Base-by-base conservation (phyloP, 37 sponge, comb jelly and placozoan species). In the Theonella swinhoei region DNA sequence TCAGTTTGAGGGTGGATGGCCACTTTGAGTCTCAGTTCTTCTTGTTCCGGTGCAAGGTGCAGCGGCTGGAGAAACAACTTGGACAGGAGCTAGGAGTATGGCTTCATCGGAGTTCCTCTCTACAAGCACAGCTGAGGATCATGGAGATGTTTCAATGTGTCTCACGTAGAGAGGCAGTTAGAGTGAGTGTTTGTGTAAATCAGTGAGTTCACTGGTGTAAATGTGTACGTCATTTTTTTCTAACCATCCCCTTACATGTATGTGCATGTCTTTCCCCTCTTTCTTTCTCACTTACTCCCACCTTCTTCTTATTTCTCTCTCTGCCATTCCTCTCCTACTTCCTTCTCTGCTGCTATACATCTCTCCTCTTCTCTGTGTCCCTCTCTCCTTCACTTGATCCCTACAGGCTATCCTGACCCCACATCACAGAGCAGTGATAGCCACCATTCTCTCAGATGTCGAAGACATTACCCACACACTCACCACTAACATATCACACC, bases 11-110 rank as follows among this genome's bases (percentile, higher is more conserved):
- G 41, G 68, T 65, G 29, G 89, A 85, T 23, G 82, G 73, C 68
- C 43, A 54, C 9, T 93, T 95, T 86, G 95, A 95, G 59, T 72
- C 68, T 74, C 80, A 78, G 33, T 95, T 95, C 92, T 95, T 91
- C 68, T 74, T 62, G 32, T 95, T 95, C 66, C 86, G 95, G 20
- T 72, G 72, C 30, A 80, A 64, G 30, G 82, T 92, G n/a, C 82
- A 79, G 43, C 29, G 30, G 9, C 70, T 92, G 72, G 96, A 96
- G 80, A 19, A 39, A 32, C 86, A 75, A 62, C 61, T 90, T 64
- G 68, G 79, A 11, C 68, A 31, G 19, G 77, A 79, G 20, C 82
- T 96, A 26, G 72, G 68, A 29, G 74, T 42, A 1, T 64, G 68
- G 9, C 88, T 93, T 72, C 83, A 85, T 17, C 33, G 64, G 7